Percentiles rank a stretch among this genome's conserved stretches.
Evolutionary conservation across 1,140 invertebrate genomes (phyloP).

Genomic region (Oscheius sp.): DNA sequence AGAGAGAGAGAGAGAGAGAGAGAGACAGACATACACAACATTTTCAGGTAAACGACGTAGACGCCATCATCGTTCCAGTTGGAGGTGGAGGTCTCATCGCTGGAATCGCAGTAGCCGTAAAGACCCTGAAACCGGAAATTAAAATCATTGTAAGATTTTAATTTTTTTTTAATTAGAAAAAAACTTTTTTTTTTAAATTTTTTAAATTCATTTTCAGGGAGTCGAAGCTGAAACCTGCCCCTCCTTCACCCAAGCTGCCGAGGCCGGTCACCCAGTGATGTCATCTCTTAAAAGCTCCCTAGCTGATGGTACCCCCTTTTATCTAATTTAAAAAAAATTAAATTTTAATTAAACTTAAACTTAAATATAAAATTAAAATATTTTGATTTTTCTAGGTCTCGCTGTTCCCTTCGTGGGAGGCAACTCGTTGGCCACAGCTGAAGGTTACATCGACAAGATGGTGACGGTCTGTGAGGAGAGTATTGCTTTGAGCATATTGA

Average conservation of each 20-base stretch:
- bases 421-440: slow-evolving; percentile 79
- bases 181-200: neutral
- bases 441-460: slow-evolving; percentile 77
- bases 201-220: slow-evolving; percentile 68
- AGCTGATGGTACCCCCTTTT: slow-evolving; percentile 80
- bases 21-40: neutral
- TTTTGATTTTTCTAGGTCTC: slow-evolving; percentile 64
- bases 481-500: slow-evolving; percentile 82
- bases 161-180: too few species aligned
- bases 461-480: slow-evolving; percentile 67
- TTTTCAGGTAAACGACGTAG: slow-evolving; percentile 63
- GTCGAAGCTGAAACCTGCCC: slow-evolving; percentile 85
- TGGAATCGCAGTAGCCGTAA: slow-evolving; percentile 80
- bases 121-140: slow-evolving; percentile 76
- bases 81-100: slow-evolving; percentile 85
- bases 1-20: too few species aligned
- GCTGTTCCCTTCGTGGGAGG: slow-evolving; percentile 83
- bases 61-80: slow-evolving; percentile 73
- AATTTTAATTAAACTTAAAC: too few species aligned
- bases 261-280: slow-evolving; percentile 71
- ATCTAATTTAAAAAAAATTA: too few species aligned
- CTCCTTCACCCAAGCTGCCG: slow-evolving; percentile 75
- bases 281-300: slow-evolving; percentile 74
- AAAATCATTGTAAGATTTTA: slow-evolving; percentile 66
- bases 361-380: slow-evolving; percentile 12